Base-by-base conservation (phyloP, 2,113 vertebrate species). In the Saccopteryx bilineata region DNA sequence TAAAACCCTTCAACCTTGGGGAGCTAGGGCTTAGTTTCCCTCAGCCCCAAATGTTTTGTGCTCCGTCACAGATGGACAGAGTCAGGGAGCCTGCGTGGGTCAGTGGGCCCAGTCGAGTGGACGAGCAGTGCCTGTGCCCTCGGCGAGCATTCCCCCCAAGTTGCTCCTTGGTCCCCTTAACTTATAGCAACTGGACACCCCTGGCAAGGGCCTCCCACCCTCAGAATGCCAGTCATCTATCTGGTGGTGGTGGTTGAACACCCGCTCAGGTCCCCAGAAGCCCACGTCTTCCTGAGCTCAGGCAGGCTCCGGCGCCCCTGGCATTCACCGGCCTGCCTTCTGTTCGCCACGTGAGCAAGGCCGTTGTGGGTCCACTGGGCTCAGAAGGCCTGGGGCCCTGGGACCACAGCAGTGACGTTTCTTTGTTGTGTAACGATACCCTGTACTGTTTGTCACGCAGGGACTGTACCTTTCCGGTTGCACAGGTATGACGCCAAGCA, bases 381-480 rank as follows among this genome's bases (percentile, higher is more conserved):
- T 39, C 84, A 1, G 97, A 66, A 97, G 96, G 94, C 96, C 23
- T 86, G 95, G 92, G 92, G 72, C 96, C 96, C 97, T 98, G 97
- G 91, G 97, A 97, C 97, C 96, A 97, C 97, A 96, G 91, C 96
- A 87, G 96, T 97, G 96, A 87, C 96, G 96, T 98, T 97, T 98
- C 98, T 98, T 97, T 98, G 85, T 97, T 94, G 96, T 97, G 39
- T 97, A 97, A 90, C 98, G 95, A 90, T 98, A 96, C 98, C 98
- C 94, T 98, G 98, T 98, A 98, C 99, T 98, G 97, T 26, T 33
- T 39, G 39, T 97, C 98, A 87, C 96, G 96, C 87, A 88, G 97
- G 98, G 98, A 98, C 98, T 98, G 98, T 99, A 99, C 98, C 98
- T 98, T 98, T 97, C 96, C 98, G 98, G 97, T 98, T 98, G 98